phyloP scores from a whole-genome alignment of 2,797 vertebrate genomes.

The Anguilla obscura region DNA sequence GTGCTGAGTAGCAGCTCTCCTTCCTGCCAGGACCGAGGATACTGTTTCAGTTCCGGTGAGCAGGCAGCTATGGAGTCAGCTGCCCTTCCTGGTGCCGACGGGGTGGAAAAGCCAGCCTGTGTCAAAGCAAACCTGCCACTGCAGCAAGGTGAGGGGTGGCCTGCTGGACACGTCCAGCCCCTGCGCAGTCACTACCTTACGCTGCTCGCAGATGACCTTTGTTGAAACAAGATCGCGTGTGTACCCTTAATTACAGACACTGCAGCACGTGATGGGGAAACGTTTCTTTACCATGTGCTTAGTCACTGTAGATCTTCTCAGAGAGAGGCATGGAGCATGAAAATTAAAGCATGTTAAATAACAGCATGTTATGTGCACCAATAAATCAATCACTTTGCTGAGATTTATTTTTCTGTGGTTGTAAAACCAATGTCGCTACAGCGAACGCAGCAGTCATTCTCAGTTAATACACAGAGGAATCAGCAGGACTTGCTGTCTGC shows the following conservation, averaged over 20 bases:
- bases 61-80: background rate
- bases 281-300: background rate
- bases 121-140: background rate
- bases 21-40: slow-evolving; percentile 13
- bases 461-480: background rate
- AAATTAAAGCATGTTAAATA: background rate
- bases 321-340: background rate
- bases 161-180: background rate
- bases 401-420: background rate
- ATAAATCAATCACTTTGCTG: background rate
- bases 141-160: background rate
- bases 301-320: background rate
- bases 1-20: slow-evolving; percentile 8
- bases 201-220: background rate
- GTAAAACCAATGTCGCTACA: background rate
- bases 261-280: background rate
- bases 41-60: slow-evolving; percentile 18
- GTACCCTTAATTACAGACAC: background rate
- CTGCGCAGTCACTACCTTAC: background rate
- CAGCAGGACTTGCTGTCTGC: background rate
- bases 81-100: background rate
- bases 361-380: background rate
- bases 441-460: background rate
- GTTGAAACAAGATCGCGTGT: background rate
- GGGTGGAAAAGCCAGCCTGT: background rate